Conservation (phyloP, 2,888 invertebrate species). For the Apamea sordens region DNA sequence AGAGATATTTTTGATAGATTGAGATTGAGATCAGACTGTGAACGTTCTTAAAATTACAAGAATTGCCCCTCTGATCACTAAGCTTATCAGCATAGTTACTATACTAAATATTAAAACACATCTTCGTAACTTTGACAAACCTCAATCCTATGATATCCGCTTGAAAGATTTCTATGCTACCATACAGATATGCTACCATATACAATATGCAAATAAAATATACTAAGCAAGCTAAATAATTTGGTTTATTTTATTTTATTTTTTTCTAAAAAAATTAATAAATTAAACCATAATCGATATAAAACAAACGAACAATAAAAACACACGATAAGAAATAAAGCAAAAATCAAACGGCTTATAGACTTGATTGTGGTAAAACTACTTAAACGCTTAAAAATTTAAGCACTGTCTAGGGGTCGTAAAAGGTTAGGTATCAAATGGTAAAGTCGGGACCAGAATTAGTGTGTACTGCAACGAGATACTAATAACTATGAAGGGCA, state of each 20-base stretch:
- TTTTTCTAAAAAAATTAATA: no score
- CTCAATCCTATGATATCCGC: neutral
- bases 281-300: neutral
- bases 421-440: neutral
- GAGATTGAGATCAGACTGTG: no score
- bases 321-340: neutral
- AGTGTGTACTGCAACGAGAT: neutral
- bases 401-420: neutral
- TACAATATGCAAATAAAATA: neutral
- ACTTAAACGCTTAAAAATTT: neutral
- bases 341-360: neutral
- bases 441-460: neutral
- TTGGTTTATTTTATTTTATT: no score
- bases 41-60: no score
- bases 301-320: neutral
- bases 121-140: neutral
- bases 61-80: neutral
- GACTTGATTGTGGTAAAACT: neutral
- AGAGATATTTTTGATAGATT: neutral
- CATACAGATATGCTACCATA: slow-evolving; percentile 7
- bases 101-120: neutral
- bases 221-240: no score
- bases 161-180: no score
- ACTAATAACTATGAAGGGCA: neutral
- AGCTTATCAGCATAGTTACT: neutral